These are phyloP conservation scores for Symphodus melops DNA, from an alignment of 2,113 vertebrate species.

Conservation along the genomic window DNA sequence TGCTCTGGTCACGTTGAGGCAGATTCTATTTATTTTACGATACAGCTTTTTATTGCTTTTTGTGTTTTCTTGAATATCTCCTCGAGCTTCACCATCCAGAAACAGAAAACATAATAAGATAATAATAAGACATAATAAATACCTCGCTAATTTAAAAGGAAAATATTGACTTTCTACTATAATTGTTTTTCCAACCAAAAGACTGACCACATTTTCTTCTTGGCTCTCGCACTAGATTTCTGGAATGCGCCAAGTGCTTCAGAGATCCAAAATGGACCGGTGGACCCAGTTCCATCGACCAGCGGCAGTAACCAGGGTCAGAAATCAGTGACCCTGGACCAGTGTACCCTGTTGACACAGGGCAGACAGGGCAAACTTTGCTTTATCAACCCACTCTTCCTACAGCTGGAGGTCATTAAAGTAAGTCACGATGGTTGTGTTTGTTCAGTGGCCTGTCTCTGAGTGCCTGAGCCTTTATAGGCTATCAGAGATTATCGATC, in stretches of 20 bases:
- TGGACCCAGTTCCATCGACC: constrained; percentile 67
- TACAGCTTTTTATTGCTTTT: neutral
- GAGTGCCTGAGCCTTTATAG: too few relatives aligned
- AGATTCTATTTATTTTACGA: neutral
- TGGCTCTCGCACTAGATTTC: constrained; percentile 83
- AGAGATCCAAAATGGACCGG: constrained; percentile 74
- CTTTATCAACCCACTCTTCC: constrained; percentile 90
- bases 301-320: constrained; percentile 34
- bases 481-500: neutral
- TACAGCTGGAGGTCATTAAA: constrained; percentile 77
- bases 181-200: neutral
- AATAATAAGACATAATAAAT: too few relatives aligned
- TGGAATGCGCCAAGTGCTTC: constrained; percentile 83
- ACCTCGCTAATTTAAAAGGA: neutral
- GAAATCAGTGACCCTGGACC: constrained; percentile 36
- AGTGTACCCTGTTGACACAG: constrained; percentile 47
- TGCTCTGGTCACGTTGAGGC: neutral
- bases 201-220: neutral
- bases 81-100: neutral
- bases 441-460: too few relatives aligned
- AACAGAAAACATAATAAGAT: too few relatives aligned
- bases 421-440: constrained; percentile 34
- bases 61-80: neutral
- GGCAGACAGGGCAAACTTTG: constrained; percentile 81
- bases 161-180: neutral